A percentile compares a stretch with the other conserved stretches of the same genome.
These are phyloP conservation scores for Cotesia chilonis DNA, from an alignment of 1,140 invertebrate species.

Conservation along the genomic window DNA sequence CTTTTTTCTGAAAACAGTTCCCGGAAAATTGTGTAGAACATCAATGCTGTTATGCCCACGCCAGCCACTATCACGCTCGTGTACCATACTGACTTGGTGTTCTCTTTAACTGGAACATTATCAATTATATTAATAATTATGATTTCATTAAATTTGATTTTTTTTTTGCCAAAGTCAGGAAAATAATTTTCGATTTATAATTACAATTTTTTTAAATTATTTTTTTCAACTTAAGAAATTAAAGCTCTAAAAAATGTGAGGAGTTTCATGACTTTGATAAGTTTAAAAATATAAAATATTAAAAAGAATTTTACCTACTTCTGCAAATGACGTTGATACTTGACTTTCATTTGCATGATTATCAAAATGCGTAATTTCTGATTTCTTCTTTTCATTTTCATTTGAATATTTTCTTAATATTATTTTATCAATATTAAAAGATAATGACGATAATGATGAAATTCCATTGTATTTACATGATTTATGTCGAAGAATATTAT, in stretches of 20 bases:
- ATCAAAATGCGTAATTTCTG: conserved; percentile 42
- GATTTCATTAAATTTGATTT: no score
- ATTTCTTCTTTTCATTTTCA: conserved; percentile 47
- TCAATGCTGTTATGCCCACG: conserved; percentile 77
- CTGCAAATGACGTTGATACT: conserved; percentile 50
- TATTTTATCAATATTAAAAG: conserved; percentile 29
- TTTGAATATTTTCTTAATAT: conserved; percentile 42
- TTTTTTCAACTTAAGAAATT: no score
- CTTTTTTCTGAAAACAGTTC: conserved; percentile 89
- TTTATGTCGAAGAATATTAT: conserved; percentile 43
- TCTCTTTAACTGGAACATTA: conserved; percentile 77
- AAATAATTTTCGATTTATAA: no score
- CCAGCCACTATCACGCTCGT: conserved; percentile 82
- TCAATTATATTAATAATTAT: background rate
- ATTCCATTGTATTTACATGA: conserved; percentile 32
- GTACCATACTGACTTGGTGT: conserved; percentile 85
- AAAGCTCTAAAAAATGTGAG: no score
- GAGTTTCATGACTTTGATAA: no score
- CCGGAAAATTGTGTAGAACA: conserved; percentile 83
- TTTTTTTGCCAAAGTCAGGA: no score
- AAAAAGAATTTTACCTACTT: conserved; percentile 55
- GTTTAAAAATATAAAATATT: background rate
- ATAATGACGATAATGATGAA: conserved; percentile 28
- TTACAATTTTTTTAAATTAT: no score
- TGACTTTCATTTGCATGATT: conserved; percentile 42